Base-by-base conservation (phyloP, 2,113 vertebrate genomes). In the Cyprinus carpio region DNA sequence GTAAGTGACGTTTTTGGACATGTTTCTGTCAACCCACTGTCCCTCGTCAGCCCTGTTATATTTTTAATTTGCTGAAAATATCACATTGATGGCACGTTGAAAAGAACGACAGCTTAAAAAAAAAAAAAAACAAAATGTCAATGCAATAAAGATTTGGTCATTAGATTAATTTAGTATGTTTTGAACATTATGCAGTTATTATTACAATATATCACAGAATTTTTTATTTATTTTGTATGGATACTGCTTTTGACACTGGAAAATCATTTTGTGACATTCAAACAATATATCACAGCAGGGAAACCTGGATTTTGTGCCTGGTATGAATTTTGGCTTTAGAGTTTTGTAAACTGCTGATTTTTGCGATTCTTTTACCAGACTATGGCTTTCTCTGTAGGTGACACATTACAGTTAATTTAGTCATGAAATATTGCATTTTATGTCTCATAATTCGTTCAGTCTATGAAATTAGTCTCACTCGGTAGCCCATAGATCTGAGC, bases 11-110 rank as follows among this genome's bases (percentile, higher is more conserved):
- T 85, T 64, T 18, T 54, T 27, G 65, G 64, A 46, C 64, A 65
- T 10, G 25, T n/a, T 4, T 74, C 20, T 83, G 75, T 75, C 87
- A 83, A 56, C 84, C 58, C 12, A 12, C 43, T 75, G 67, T 64
- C n/a, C n/a, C 77, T 62, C 29, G 29, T 31, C 71, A 84, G 43
- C 69, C 71, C 31, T 76, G 83, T 72, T 85, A 74, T 65, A 80
- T n/a, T 46, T 62, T 65, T 71, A 76, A 85, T 69, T 81, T 78
- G 84, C 83, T 85, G 78, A 77, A 85, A 82, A 80, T 78, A 34
- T 64, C 56, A 72, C 23, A 9, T 64, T 64, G 27, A 85, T 49
- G 31, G 23, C 3, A 27, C 7, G 10, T 77, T 69, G 62, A 71
- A 82, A 60, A 25, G 56, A 69, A 7, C 31, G 49, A 20, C 27